Conservation (phyloP, 2,888 invertebrate species). For the Caenorhabditis doughertyi region DNA sequence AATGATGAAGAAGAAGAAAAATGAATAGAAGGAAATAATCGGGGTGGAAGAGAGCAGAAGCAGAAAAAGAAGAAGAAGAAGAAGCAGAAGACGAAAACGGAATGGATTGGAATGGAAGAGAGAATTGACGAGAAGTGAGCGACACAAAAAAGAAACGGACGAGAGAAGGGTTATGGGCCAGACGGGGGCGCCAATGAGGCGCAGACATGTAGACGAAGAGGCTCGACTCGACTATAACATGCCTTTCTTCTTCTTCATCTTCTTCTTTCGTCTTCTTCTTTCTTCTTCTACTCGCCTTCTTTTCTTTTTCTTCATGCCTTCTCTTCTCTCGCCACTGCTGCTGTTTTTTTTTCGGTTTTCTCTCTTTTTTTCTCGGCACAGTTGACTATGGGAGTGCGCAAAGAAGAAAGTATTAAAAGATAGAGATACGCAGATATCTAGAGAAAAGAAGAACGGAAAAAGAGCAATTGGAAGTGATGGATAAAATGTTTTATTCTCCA, state of each 20-base stretch:
- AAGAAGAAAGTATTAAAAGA: slow-evolving; percentile 14
- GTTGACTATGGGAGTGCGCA: slow-evolving; percentile 43
- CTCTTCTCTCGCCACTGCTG: slow-evolving; percentile 8
- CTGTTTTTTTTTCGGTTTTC: slow-evolving; percentile 39
- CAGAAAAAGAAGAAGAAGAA: slow-evolving; percentile 4
- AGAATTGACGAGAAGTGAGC: slow-evolving; percentile 41
- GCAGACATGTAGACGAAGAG: slow-evolving; percentile 46
- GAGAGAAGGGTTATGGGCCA: slow-evolving; percentile 49
- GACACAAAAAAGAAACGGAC: slow-evolving; percentile 42
- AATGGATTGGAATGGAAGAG: slow-evolving; percentile 52
- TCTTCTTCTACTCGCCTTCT: slow-evolving; percentile 14
- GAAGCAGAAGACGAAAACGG: slow-evolving; percentile 39
- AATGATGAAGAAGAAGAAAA: slow-evolving; percentile 15
- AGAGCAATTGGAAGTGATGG: slow-evolving; percentile 16
- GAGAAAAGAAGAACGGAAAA: slow-evolving; percentile 21
- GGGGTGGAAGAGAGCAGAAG: background rate
- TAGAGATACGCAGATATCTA: slow-evolving; percentile 35
- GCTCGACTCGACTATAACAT: slow-evolving; percentile 55
- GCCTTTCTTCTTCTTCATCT: slow-evolving; percentile 30
- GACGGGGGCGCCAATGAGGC: slow-evolving; percentile 36
- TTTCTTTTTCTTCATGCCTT: slow-evolving; percentile 22
- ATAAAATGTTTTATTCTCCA: slow-evolving; percentile 51
- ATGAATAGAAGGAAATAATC: slow-evolving; percentile 19
- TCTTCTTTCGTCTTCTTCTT: slow-evolving; percentile 16
- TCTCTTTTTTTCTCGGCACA: slow-evolving; percentile 26